A percentile compares a stretch with the other conserved stretches of the same genome.
Evolutionary conservation across 2,113 vertebrate species (phyloP).

Genomic region (Columba janthina): DNA sequence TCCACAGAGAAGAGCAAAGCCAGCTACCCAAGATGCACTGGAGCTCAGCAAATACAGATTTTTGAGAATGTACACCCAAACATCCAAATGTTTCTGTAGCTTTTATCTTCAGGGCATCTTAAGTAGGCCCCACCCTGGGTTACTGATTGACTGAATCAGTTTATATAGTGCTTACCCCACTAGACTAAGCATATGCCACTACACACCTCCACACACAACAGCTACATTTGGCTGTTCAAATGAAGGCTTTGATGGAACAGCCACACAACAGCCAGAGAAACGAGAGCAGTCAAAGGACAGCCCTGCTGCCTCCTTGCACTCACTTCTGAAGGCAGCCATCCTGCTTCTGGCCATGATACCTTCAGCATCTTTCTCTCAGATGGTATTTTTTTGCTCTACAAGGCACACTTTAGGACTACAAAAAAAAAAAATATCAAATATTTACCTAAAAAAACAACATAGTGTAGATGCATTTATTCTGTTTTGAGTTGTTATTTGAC

Average conservation of each 20-base stretch:
- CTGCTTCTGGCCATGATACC: neutral
- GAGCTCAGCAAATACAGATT: neutral
- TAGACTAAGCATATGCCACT: neutral
- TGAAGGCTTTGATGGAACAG: neutral
- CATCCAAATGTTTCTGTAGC: neutral
- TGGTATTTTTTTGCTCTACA: neutral
- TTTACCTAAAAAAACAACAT: neutral
- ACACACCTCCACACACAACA: fast-evolving
- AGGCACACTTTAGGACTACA: neutral
- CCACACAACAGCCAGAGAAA: fast-evolving
- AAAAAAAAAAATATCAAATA: neutral
- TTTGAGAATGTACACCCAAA: neutral
- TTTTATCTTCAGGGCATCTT: neutral
- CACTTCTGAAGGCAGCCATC: neutral
- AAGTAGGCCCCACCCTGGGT: neutral
- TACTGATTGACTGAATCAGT: neutral
- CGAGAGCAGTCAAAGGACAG: neutral
- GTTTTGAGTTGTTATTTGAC: neutral
- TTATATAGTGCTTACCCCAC: neutral
- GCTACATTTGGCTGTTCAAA: neutral
- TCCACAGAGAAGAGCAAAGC: neutral
- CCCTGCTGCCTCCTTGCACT: neutral
- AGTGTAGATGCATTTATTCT: neutral
- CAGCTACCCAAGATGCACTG: neutral
- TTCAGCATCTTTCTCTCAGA: neutral